Percentiles rank a stretch among this genome's conserved stretches.
These are phyloP conservation scores for Macrobrachium rosenbergii DNA, from an alignment of 1,140 invertebrate genomes.

Conservation along the genomic window DNA sequence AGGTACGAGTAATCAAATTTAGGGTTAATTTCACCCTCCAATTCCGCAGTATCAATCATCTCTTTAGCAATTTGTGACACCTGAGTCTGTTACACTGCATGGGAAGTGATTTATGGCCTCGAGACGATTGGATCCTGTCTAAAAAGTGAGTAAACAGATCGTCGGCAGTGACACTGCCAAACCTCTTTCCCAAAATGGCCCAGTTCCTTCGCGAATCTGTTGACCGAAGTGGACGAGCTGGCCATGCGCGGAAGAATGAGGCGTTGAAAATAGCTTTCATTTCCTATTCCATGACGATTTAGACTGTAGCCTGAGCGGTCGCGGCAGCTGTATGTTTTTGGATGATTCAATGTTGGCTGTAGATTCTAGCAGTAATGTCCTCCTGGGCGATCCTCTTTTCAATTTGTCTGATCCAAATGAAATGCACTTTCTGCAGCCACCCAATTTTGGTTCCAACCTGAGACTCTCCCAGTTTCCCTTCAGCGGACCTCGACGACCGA, in stretches of 20 bases:
- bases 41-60: not conserved
- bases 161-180: not conserved
- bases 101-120: not conserved
- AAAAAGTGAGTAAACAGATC: not conserved
- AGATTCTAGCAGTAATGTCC: slow-evolving; percentile 43
- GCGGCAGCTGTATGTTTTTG: slow-evolving; percentile 32
- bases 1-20: slow-evolving; percentile 24
- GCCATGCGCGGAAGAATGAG: slow-evolving; percentile 31
- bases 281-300: slow-evolving; percentile 20
- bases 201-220: slow-evolving; percentile 31
- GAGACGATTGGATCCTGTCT: not conserved
- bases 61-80: not conserved
- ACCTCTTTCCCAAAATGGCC: slow-evolving; percentile 39
- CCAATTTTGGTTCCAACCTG: slow-evolving; percentile 12
- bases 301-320: slow-evolving; percentile 13
- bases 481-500: slow-evolving; percentile 43
- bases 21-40: not conserved
- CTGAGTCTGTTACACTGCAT: not conserved
- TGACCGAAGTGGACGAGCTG: slow-evolving; percentile 40
- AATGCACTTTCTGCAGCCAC: slow-evolving; percentile 34
- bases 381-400: slow-evolving; percentile 50
- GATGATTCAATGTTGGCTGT: slow-evolving; percentile 42
- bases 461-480: slow-evolving; percentile 61
- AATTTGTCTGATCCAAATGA: slow-evolving; percentile 39
- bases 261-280: not conserved